Evolutionary conservation across 2,888 invertebrate species (phyloP).

Genomic region (Eristalinus sepulchralis): DNA sequence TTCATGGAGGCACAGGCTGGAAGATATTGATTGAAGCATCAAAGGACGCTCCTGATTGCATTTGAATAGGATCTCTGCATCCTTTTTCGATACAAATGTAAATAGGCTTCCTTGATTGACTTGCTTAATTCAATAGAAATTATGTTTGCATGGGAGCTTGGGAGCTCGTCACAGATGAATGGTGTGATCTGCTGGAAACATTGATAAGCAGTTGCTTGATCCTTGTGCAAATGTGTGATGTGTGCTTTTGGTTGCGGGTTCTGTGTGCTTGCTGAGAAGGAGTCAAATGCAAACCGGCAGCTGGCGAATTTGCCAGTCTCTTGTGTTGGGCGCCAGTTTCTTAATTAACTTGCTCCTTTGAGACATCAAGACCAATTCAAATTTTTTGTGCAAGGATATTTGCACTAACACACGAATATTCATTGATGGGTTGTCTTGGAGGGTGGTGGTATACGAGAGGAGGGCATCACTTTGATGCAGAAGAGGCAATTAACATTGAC

Average conservation of each 20-base stretch:
- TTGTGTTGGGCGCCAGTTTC: background rate
- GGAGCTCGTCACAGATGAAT: background rate
- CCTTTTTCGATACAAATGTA: background rate
- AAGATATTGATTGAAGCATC: background rate
- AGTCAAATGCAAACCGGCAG: background rate
- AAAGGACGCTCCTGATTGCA: background rate
- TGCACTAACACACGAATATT: too few relatives aligned
- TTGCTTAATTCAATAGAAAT: background rate
- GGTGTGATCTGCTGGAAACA: background rate
- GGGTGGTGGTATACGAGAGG: too few relatives aligned
- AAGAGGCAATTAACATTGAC: too few relatives aligned
- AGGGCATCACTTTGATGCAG: too few relatives aligned
- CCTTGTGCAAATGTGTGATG: background rate
- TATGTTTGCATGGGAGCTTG: background rate
- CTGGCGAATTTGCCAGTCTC: background rate
- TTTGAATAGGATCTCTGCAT: background rate
- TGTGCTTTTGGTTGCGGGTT: background rate
- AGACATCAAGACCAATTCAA: background rate
- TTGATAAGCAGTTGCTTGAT: background rate
- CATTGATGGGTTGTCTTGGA: too few relatives aligned
- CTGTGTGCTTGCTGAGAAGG: background rate
- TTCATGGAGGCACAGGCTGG: background rate
- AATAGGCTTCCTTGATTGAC: conserved; percentile 1
- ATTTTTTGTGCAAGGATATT: too few relatives aligned
- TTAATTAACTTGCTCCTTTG: background rate